phyloP scores from a whole-genome alignment of 2,113 vertebrate genomes.

The Oryzias javanicus region DNA sequence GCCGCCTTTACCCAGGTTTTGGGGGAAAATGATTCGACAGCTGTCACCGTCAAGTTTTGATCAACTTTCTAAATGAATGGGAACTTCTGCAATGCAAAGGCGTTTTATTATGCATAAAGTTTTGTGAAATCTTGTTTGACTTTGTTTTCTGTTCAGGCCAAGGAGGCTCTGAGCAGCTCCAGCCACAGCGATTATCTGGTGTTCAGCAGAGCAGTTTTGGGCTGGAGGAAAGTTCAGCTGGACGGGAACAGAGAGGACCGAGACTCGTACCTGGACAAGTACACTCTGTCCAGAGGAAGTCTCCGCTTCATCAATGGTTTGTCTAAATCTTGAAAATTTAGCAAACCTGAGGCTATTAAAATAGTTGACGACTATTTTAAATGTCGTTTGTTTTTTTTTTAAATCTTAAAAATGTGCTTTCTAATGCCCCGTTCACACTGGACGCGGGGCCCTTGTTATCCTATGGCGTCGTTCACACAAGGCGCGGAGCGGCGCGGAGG shows the following conservation, averaged over 20 bases:
- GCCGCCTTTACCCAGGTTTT: constrained; percentile 6
- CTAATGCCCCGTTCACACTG: too few relatives aligned
- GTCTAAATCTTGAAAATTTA: too few relatives aligned
- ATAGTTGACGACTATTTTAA: too few relatives aligned
- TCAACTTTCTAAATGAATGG: too few relatives aligned
- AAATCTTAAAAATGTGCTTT: too few relatives aligned
- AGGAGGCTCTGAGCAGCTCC: constrained; percentile 81
- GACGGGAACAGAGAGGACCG: constrained; percentile 74
- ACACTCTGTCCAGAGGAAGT: constrained; percentile 81
- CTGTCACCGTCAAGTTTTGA: too few relatives aligned
- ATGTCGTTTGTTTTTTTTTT: too few relatives aligned
- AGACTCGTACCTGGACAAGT: constrained; percentile 81
- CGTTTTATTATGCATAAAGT: neutral
- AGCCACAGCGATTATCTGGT: constrained; percentile 89
- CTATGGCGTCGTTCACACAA: too few relatives aligned
- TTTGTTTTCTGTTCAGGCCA: constrained; percentile 76
- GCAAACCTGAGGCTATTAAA: too few relatives aligned
- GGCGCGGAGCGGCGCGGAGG: too few relatives aligned
- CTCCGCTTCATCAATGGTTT: constrained; percentile 92
- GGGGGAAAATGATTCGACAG: too few relatives aligned
- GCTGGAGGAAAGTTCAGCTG: constrained; percentile 84
- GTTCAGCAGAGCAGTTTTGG: constrained; percentile 82
- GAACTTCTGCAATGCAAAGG: rapidly evolving
- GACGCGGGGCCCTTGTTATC: too few relatives aligned
- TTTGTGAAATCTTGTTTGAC: neutral